Base-by-base conservation (phyloP, 2,888 invertebrate species). In the Leptinotarsa tumamoca region DNA sequence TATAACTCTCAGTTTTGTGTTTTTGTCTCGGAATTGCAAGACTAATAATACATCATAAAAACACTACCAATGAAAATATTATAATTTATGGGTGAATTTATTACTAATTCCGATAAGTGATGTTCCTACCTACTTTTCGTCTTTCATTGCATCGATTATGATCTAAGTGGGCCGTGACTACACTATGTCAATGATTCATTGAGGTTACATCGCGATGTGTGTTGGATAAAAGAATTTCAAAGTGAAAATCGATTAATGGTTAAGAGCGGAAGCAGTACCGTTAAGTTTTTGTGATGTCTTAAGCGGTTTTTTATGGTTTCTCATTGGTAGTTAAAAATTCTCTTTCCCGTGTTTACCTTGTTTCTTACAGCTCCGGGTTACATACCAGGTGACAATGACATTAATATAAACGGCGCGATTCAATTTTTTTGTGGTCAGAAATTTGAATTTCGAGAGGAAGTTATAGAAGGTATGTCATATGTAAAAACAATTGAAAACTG, bases 151-250 rank as follows among this genome's bases (percentile, higher is more conserved):
- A 13, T n/a, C 27, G 43, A 33, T 33, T 27, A 71, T 75, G 73
- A 80, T 80, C 67, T 77, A 81, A 74, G 71, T 78, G 63, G 81
- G 78, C 76, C 72, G 78, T 69, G 69, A 74, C 13, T 33, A 43
- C 58, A 76, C 79, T 66, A 75, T 80, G 72, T 79, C 76, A 51
- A 74, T 67, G 74, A 74, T 74, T 72, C 66, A 72, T 72, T 68
- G 68, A 72, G 72, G 72, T 72, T 72, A 72, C 61, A 70, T 70
- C 43, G 33, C 49, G 63, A 63, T 63, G 27, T 63, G 63, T 63
- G 58, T 33, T 33, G 33, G 27, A 33, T 43, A 63, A 63, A 33
- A 33, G 27, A 63, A 63, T 33, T 43, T n/a, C 43, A 33, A 63
- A 63, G 63, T 63, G 63, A 63, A 63, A 63, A 63, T 63, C 63